Percentiles rank a stretch among this genome's conserved stretches.
Evolutionary conservation across 2,888 invertebrate genomes (phyloP).

Genomic region (Hedychridium roseum): DNA sequence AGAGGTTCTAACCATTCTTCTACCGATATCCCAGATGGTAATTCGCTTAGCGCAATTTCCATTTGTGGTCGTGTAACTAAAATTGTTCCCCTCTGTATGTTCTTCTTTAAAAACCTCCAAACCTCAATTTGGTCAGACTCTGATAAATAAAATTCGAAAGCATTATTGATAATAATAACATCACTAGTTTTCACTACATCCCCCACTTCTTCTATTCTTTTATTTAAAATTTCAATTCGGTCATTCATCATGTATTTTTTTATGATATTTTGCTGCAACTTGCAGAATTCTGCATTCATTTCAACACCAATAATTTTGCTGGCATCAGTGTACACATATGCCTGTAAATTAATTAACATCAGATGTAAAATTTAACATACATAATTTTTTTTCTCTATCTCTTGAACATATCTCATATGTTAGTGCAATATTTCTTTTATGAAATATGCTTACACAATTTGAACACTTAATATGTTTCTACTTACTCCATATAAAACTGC

Average conservation of each 20-base stretch:
- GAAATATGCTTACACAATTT: background rate
- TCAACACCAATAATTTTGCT: slow-evolving; percentile 73
- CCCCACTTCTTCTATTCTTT: slow-evolving; percentile 68
- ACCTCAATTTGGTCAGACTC: slow-evolving; percentile 68
- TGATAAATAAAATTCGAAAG: slow-evolving; percentile 74
- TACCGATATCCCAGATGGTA: slow-evolving; percentile 66
- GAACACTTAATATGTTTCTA: background rate
- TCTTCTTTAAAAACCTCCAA: slow-evolving; percentile 70
- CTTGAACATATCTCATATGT: no score
- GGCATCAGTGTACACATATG: slow-evolving; percentile 69
- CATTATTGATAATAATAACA: slow-evolving; percentile 73
- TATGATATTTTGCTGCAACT: slow-evolving; percentile 69
- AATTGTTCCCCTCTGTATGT: slow-evolving; percentile 68
- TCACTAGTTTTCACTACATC: slow-evolving; percentile 69
- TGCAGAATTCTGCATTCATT: slow-evolving; percentile 73
- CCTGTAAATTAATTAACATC: slow-evolving; percentile 65
- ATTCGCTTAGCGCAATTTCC: slow-evolving; percentile 65
- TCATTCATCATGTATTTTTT: slow-evolving; percentile 67
- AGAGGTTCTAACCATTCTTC: slow-evolving; percentile 64
- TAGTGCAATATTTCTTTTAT: background rate
- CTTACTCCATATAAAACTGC: slow-evolving; percentile 75
- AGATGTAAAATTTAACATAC: no score
- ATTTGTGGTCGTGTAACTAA: slow-evolving; percentile 71
- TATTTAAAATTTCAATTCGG: slow-evolving; percentile 68
- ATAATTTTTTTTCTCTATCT: no score